Conservation (phyloP, 2,888 invertebrate species). For the Microdon myrmicae region DNA sequence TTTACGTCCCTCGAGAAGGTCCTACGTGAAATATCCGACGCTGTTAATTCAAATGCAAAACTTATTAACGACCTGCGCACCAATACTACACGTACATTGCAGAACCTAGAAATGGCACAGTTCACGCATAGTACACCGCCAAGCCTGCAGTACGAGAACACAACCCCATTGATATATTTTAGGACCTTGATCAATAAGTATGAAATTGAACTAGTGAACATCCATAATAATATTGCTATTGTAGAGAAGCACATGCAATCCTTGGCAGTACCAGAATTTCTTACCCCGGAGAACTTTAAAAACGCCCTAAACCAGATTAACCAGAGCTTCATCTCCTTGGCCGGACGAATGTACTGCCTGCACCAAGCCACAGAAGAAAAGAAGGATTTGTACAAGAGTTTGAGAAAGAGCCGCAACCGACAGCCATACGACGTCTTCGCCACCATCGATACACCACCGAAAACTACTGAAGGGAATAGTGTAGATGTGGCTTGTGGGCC, state of each 20-base stretch:
- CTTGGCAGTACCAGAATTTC: conserved; percentile 71
- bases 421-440: conserved; percentile 84
- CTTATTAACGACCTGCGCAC: conserved; percentile 70
- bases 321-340: conserved; percentile 86
- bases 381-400: conserved; percentile 85
- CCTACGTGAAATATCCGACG: conserved; percentile 63
- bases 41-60: conserved; percentile 64
- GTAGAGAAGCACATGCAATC: conserved; percentile 79
- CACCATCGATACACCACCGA: conserved; percentile 62
- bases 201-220: conserved; percentile 75
- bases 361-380: conserved; percentile 81
- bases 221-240: conserved; percentile 77
- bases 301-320: conserved; percentile 83
- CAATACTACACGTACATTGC: conserved; percentile 78
- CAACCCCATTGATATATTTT: conserved; percentile 77
- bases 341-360: conserved; percentile 85
- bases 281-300: conserved; percentile 81
- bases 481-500: conserved; percentile 71
- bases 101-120: conserved; percentile 81
- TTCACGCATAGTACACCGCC: conserved; percentile 81
- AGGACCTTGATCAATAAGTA: conserved; percentile 75
- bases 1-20: conserved; percentile 61
- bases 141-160: conserved; percentile 80
- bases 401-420: conserved; percentile 77
- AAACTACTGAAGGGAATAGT: conserved; percentile 60